Base-by-base conservation (phyloP, 2,113 vertebrate species). In the Hyperopisus bebe region DNA sequence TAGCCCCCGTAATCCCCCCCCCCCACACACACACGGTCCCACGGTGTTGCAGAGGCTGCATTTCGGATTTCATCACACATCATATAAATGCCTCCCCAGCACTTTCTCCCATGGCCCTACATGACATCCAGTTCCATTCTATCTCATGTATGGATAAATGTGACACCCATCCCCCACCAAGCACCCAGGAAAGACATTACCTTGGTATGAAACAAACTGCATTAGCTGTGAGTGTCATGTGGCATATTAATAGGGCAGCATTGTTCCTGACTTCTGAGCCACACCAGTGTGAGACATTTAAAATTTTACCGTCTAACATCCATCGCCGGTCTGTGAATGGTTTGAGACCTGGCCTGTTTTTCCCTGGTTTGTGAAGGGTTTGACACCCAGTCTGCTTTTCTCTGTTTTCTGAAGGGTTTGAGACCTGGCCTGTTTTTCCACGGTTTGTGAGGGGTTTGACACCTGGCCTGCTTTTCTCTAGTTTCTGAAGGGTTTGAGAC, bases 301-400 rank as follows among this genome's bases (percentile, higher is more conserved):
- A 35, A 27, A 31, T 53, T 74, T 77, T 48, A 15, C 51, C 5
- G 19, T 31, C 24, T 47, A 15, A 83, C 13, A 24, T 31, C 58
- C 58, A 86, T 87, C 31, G 13, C 84, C 89, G n/a, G 21, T 84
- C 90, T 88, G 86, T 89, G 80, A 90, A 89, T 86, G 51, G 21
- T 51, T 42, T 47, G 83, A 39, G 31, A 42, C 21, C 53, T 5
- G 53, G 53, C 15, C 53, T 19, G 53, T 19, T 58, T 11, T 11
- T 50, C 5, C 8, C 48, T 10, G 0, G 48, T 50, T 50, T 50
- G 9, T 50, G 10, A 50, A 1, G 48, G 10, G 48, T 50, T 50
- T 50, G 48, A 50, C 9, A 50, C 48, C 48, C 24, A 84, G 46
- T 6, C 46, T 46, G 46, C 46, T 46, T 46, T 46, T 46, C 46